Evolutionary conservation across 2,113 vertebrate species (phyloP).

Genomic region (Salvelinus fontinalis): DNA sequence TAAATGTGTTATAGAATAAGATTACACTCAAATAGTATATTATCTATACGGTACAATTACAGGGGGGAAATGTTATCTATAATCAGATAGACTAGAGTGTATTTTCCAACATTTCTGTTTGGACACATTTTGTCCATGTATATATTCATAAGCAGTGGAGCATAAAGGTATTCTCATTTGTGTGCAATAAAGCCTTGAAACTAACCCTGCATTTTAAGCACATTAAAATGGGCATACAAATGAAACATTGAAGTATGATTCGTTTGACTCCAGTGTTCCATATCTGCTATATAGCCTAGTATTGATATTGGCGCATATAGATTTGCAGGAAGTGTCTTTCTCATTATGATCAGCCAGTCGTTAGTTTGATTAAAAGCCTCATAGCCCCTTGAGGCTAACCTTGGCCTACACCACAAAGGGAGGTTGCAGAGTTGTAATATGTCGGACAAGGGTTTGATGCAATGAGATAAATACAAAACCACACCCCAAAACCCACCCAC

Average conservation of each 20-base stretch:
- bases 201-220: conserved; percentile 52
- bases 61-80: not conserved
- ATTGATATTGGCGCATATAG: conserved; percentile 46
- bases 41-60: not conserved
- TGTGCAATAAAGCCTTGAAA: conserved; percentile 58
- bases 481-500: conserved; percentile 32
- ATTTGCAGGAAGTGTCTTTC: conserved; percentile 31
- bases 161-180: conserved; percentile 56
- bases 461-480: conserved; percentile 40
- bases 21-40: not conserved
- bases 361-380: conserved; percentile 61
- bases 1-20: not conserved
- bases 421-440: conserved; percentile 2
- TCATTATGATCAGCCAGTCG: conserved; percentile 39
- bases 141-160: conserved; percentile 50
- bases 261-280: conserved; percentile 22
- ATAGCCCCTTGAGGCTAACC: conserved; percentile 31
- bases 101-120: conserved; percentile 30
- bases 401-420: conserved; percentile 26
- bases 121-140: conserved; percentile 42
- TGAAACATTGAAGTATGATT: conserved; percentile 43
- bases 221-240: conserved; percentile 37
- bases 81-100: no score
- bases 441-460: conserved; percentile 27
- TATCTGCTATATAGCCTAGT: conserved; percentile 15